phyloP scores from a whole-genome alignment of 2,113 vertebrate species.

The Mellivora capensis region DNA sequence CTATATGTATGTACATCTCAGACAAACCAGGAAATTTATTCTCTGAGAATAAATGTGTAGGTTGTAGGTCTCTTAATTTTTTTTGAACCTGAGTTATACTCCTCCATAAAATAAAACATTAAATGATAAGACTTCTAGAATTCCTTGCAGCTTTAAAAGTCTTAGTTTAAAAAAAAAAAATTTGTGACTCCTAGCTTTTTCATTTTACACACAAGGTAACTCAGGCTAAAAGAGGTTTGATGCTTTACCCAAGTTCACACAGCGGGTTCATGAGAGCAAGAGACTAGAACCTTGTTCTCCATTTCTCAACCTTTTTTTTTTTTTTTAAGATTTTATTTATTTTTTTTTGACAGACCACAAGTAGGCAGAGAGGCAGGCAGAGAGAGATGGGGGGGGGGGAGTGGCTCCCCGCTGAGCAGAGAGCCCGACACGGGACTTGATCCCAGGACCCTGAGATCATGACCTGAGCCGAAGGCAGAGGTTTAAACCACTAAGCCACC shows the following conservation, averaged over 20 bases:
- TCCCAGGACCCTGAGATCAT: too few relatives aligned
- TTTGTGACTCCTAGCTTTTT: neutral
- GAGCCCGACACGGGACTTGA: too few relatives aligned
- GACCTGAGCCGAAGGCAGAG: too few relatives aligned
- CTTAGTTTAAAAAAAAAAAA: neutral
- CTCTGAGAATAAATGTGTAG: neutral
- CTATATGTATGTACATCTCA: neutral
- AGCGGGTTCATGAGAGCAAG: neutral
- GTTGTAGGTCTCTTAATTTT: neutral
- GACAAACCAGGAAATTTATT: neutral
- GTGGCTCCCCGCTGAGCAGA: too few relatives aligned
- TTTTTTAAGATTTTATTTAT: too few relatives aligned
- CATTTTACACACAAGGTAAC: neutral
- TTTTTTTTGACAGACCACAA: too few relatives aligned
- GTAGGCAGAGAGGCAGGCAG: too few relatives aligned
- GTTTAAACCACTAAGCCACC: too few relatives aligned
- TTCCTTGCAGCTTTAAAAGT: neutral
- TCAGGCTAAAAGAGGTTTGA: neutral
- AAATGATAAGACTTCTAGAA: neutral
- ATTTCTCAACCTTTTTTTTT: neutral
- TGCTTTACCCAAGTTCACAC: neutral
- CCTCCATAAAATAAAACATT: constrained; percentile 4
- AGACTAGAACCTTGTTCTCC: neutral
- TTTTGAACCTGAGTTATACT: neutral
- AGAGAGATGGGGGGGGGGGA: too few relatives aligned